Conservation (phyloP, 2,888 invertebrate genomes). For the Mimumesa dahlbomi region DNA sequence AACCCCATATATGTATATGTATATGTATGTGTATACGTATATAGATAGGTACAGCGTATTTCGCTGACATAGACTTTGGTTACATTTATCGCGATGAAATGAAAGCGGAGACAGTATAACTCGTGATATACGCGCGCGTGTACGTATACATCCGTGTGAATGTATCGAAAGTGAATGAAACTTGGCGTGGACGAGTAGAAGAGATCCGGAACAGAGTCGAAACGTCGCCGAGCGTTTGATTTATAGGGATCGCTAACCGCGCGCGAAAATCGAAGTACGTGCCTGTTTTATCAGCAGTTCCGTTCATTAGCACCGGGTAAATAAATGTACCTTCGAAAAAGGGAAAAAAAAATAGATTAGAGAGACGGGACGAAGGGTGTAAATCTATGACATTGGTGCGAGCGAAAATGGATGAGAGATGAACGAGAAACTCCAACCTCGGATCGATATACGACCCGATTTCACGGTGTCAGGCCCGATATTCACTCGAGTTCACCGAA, state of each 20-base stretch:
- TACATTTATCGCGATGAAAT: slow-evolving; percentile 18
- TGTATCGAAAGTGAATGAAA: slow-evolving; percentile 39
- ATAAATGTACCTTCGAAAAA: slow-evolving; percentile 6
- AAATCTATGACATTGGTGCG: slow-evolving; percentile 33
- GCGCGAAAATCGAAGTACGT: slow-evolving; percentile 30
- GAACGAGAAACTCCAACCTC: slow-evolving; percentile 7
- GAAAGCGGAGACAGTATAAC: slow-evolving; percentile 18
- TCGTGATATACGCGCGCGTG: slow-evolving; percentile 26
- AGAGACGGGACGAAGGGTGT: slow-evolving; percentile 14
- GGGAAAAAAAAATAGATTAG: too few relatives aligned
- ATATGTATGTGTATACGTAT: too few relatives aligned
- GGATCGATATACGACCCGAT: slow-evolving; percentile 40
- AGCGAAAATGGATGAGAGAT: slow-evolving; percentile 53
- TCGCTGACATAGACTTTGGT: slow-evolving; percentile 27
- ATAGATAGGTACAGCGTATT: too few relatives aligned
- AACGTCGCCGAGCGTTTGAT: slow-evolving; percentile 63
- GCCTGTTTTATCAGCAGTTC: slow-evolving; percentile 37
- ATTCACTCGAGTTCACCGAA: slow-evolving; percentile 23
- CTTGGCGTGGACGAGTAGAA: slow-evolving; percentile 22
- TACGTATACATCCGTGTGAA: slow-evolving; percentile 14
- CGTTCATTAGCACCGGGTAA: slow-evolving; percentile 58
- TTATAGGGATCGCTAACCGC: slow-evolving; percentile 54
- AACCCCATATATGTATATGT: not conserved
- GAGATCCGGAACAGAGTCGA: slow-evolving; percentile 27
- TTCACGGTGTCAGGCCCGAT: slow-evolving; percentile 25